Conservation (phyloP, 2,113 vertebrate species). For the Triplophysa siluroides region DNA sequence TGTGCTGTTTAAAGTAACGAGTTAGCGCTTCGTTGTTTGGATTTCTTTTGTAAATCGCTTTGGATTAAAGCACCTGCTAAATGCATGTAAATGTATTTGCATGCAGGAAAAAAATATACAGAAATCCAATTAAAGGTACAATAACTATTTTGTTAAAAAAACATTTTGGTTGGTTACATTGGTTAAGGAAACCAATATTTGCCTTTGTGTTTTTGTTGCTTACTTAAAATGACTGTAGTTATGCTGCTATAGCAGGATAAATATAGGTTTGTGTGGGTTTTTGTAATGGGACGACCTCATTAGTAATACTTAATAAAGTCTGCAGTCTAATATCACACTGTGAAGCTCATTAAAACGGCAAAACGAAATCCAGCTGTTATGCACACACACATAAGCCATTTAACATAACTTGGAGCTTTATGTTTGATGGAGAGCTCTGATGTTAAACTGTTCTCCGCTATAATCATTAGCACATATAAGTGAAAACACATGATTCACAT, state of each 20-base stretch:
- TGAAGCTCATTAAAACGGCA: slow-evolving; percentile 38
- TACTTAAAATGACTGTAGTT: background rate
- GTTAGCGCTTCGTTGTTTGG: too few relatives aligned
- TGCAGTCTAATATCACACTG: slow-evolving; percentile 34
- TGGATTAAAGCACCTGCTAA: too few relatives aligned
- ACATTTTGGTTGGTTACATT: too few relatives aligned
- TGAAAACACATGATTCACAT: background rate
- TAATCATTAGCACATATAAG: slow-evolving; percentile 5
- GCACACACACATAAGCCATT: slow-evolving; percentile 5
- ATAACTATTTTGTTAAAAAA: too few relatives aligned
- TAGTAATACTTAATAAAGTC: slow-evolving; percentile 29
- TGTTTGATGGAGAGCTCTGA: slow-evolving; percentile 1
- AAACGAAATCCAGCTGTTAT: slow-evolving; percentile 31
- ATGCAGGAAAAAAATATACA: too few relatives aligned
- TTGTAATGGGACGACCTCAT: slow-evolving; percentile 20
- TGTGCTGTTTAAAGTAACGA: background rate
- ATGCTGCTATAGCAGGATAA: background rate
- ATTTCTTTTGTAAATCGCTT: too few relatives aligned
- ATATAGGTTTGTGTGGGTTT: background rate
- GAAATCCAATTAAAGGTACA: too few relatives aligned
- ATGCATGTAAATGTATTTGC: too few relatives aligned
- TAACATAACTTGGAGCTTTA: background rate
- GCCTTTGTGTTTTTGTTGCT: background rate
- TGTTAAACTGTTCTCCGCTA: slow-evolving; percentile 15
- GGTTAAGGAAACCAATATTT: background rate